Base-by-base conservation (phyloP, 2,797 vertebrate species). In the Phaenicophaeus curvirostris region DNA sequence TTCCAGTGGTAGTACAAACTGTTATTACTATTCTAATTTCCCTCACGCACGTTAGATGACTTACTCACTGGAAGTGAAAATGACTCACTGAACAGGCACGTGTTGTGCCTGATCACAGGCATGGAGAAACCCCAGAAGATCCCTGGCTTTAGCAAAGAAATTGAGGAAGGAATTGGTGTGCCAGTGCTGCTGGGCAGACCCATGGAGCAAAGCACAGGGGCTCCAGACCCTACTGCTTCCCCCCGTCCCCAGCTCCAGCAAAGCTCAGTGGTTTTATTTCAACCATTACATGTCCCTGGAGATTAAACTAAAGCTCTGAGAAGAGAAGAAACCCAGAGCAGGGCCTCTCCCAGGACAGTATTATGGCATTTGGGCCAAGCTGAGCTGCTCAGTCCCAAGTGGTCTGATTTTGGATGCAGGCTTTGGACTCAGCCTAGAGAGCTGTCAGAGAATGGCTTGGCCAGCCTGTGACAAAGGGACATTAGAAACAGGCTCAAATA, bases 21-120 rank as follows among this genome's bases (percentile, higher is more conserved):
- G 46, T 94, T 86, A 94, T 94, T 94, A 90, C 55, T 66, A 59
- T 75, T 73, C 30, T 46, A 75, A 90, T 90, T 96, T 35, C 57
- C 58, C 50, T 94, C 53, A 7, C 0, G 0, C 69, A 78, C 67
- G 28, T 33, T 39, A 39, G 31, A 83, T 58, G 21, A 30, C 44
- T 94, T 83, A 90, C 77, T 94, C 89, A 88, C 69, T 86, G 58
- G 39, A 71, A 54, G 41, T 71, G 86, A 77, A 58, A 81, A 65
- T 87, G 67, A 90, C 57, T 95, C 93, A 93, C 28, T 0, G 0
- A 71, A 76, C 1, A 48, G 69, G 81, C 59, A 78, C 37, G 41
- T 31, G 25, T 63, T 41, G 23, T 66, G 77, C 62, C 80, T 69
- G 76, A 76, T 31, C 8, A 2, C 55, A 94, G 63, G 41, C 90